These are phyloP conservation scores for Hydra vulgaris DNA, from an alignment of 30 jellyfish, hydroid and myxozoan species.

Conservation along the genomic window DNA sequence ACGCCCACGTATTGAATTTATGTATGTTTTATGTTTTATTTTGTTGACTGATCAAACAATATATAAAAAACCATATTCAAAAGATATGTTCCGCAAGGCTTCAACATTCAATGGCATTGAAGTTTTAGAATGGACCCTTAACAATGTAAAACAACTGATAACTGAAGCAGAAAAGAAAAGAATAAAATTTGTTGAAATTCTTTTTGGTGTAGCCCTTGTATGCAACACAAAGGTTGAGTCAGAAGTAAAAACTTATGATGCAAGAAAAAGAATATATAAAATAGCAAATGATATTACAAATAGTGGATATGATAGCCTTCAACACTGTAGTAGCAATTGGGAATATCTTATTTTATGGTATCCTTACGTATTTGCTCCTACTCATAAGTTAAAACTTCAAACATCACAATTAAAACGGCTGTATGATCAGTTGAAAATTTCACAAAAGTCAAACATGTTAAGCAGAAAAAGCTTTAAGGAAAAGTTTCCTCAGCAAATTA, in stretches of 20 bases:
- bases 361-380: conserved; percentile 11
- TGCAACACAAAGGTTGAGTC: not conserved
- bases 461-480: not conserved
- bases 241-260: not conserved
- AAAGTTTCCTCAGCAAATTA: not conserved
- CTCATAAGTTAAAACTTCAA: not conserved
- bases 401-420: not conserved
- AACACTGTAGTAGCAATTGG: conserved; percentile 1
- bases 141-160: conserved; percentile 1
- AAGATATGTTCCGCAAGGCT: not conserved
- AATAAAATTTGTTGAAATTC: not conserved
- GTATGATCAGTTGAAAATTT: not conserved
- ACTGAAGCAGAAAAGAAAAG: not conserved
- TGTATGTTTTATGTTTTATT: not conserved
- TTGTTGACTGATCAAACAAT: not conserved
- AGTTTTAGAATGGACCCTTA: conserved; percentile 10
- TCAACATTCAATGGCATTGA: conserved; percentile 13
- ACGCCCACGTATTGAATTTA: not conserved
- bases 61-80: not conserved
- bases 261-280: too few species aligned
- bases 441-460: not conserved
- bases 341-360: conserved; percentile 12
- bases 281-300: not conserved
- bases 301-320: not conserved
- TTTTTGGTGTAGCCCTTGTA: conserved; percentile 4